phyloP scores from a whole-genome alignment of 2,888 invertebrate genomes.

The Conistra vaccinii region DNA sequence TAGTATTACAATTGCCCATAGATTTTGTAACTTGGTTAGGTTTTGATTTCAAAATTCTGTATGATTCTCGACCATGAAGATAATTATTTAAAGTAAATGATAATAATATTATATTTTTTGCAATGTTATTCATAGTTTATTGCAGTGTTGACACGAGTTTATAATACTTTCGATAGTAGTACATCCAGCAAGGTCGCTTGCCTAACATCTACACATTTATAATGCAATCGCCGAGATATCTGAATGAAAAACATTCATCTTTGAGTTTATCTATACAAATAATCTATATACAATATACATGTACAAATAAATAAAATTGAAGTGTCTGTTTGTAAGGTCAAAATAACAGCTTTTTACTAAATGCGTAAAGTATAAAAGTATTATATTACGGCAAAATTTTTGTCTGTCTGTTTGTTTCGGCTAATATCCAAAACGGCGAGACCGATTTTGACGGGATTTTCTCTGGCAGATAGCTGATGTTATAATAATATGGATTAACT shows the following conservation, averaged over 20 bases:
- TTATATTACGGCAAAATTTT: too few relatives aligned
- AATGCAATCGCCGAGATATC: conserved; percentile 30
- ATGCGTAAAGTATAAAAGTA: too few relatives aligned
- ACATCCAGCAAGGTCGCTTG: conserved; percentile 57
- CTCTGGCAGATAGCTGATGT: too few relatives aligned
- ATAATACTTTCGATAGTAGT: conserved; percentile 51
- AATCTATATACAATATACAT: too few relatives aligned
- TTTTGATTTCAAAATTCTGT: conserved; percentile 27
- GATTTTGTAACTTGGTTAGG: background rate
- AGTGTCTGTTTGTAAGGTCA: too few relatives aligned
- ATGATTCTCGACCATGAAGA: conserved; percentile 17
- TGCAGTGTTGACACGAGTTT: conserved; percentile 42
- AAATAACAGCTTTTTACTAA: too few relatives aligned
- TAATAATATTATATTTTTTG: conserved; percentile 16
- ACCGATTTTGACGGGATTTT: too few relatives aligned
- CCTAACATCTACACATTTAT: conserved; percentile 28
- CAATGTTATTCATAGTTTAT: conserved; percentile 39
- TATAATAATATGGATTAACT: too few relatives aligned
- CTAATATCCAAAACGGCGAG: too few relatives aligned
- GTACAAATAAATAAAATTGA: too few relatives aligned
- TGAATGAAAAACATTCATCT: conserved; percentile 37
- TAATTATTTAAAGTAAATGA: conserved; percentile 22
- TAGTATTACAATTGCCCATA: background rate
- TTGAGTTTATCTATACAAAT: background rate
- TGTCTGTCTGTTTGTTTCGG: too few relatives aligned